Evolutionary conservation across 2,113 vertebrate genomes (phyloP).

Genomic region (Eretmochelys imbricata): DNA sequence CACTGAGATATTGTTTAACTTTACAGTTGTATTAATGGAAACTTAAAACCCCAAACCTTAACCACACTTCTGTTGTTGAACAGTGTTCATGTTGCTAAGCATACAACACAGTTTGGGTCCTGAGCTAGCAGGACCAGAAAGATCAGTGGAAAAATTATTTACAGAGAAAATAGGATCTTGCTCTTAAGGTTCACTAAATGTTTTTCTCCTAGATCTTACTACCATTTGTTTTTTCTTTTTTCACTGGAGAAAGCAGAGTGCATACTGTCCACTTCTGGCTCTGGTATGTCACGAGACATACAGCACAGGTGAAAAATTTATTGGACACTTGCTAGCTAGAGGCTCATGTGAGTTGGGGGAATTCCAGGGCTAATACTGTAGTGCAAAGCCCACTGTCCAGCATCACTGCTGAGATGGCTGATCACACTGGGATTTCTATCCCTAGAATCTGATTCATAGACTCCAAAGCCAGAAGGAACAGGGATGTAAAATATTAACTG

Average conservation of each 20-base stretch:
- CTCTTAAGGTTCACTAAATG: neutral
- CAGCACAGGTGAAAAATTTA: neutral
- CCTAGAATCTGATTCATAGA: too few species aligned
- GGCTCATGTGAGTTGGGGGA: neutral
- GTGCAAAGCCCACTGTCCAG: too few species aligned
- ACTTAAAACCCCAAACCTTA: fast-evolving
- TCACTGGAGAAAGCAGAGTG: neutral
- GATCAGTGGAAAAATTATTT: neutral
- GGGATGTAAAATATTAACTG: too few species aligned
- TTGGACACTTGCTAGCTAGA: neutral
- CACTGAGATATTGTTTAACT: fast-evolving
- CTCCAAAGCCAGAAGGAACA: too few species aligned
- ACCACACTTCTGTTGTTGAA: fast-evolving
- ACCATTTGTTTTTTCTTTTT: neutral
- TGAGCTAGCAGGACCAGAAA: neutral
- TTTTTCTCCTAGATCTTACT: neutral
- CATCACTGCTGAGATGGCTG: too few species aligned
- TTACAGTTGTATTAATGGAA: neutral
- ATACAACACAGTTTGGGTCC: neutral
- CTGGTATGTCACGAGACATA: neutral
- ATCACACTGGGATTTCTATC: too few species aligned
- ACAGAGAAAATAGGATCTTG: fast-evolving
- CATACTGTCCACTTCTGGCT: neutral
- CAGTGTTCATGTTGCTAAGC: fast-evolving
- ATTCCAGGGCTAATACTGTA: too few species aligned